These are phyloP conservation scores for Darwinula stevensoni DNA, from an alignment of 2,888 invertebrate genomes.

Conservation along the genomic window DNA sequence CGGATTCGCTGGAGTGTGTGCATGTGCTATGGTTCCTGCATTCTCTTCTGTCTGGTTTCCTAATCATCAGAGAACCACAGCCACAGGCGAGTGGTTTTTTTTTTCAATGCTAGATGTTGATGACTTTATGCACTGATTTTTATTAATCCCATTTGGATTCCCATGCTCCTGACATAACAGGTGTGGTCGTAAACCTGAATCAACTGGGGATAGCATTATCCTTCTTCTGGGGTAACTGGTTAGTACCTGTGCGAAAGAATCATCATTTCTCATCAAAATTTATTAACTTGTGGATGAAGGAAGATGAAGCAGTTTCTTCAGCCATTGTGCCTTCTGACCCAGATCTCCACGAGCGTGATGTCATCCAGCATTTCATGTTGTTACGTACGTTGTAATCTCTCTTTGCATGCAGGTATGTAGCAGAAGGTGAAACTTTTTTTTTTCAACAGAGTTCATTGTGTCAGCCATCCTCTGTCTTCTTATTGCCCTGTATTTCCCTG, in stretches of 20 bases:
- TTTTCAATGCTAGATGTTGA: too few relatives aligned
- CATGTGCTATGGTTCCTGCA: not conserved
- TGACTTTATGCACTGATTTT: too few relatives aligned
- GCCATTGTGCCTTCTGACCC: too few relatives aligned
- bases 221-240: not conserved
- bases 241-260: not conserved
- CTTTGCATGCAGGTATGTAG: not conserved
- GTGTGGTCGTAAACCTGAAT: not conserved
- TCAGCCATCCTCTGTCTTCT: not conserved
- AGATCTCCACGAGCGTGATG: too few relatives aligned
- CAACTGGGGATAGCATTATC: not conserved
- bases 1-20: not conserved
- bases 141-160: too few relatives aligned
- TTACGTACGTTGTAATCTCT: not conserved
- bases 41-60: not conserved
- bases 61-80: constrained; percentile 1
- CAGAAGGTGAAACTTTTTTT: too few relatives aligned
- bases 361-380: not conserved
- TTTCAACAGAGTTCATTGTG: constrained; percentile 1
- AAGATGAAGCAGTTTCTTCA: too few relatives aligned
- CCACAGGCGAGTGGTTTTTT: too few relatives aligned
- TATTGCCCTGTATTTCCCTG: not conserved
- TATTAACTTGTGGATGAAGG: too few relatives aligned
- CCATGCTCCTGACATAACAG: too few relatives aligned
- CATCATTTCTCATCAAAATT: not conserved